Evolutionary conservation across 2,888 invertebrate genomes (phyloP), one percentile per base, ranked within the genome.

Genomic region (Euclidia mi): DNA sequence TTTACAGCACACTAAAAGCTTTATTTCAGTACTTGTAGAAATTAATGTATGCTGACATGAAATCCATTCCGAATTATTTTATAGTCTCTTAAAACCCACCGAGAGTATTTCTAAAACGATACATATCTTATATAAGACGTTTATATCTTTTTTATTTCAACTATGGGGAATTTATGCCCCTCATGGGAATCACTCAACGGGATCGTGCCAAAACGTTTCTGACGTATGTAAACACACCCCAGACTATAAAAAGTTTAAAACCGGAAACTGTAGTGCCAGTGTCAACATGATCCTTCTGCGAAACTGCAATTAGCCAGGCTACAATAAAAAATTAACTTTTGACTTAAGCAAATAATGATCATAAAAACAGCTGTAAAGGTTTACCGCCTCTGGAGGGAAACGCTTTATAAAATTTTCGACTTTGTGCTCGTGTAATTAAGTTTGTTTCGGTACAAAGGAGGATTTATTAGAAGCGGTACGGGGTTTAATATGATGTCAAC

Each of bases 201-300:
- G 71, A 63, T 73, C 79, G 75, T 84, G 84, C 84, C 81, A 85
- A 86, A 83, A 84, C 76, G 77, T 78, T 82, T 74, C 75, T 65
- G 75, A 73, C 71, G 73, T 76, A 72, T 79, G 76, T 67, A 83
- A 88, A 87, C 81, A 86, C 71, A 78, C 65, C 71, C 61, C 52
- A 51, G 61, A 68, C 70, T 68, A 62, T 77, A 84, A 88, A 89
- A 85, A 68, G 56, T 63, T 59, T 67, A 61, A 74, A 82, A 88
- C 89, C 91, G 89, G 92, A 89, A 90, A 84, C 65, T 65, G 64
- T 71, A 71, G 61, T 75, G 74, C 74, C 81, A 84, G 76, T 84
- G 87, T 88, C 88, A 91, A 92, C 84, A 89, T 56, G 56, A 66
- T 69, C 90, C 90, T 92, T 91, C 91, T 82, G 79, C 86, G 91